phyloP scores from a whole-genome alignment of 2,797 vertebrate species.

The Cryptoblepharus egeriae region DNA sequence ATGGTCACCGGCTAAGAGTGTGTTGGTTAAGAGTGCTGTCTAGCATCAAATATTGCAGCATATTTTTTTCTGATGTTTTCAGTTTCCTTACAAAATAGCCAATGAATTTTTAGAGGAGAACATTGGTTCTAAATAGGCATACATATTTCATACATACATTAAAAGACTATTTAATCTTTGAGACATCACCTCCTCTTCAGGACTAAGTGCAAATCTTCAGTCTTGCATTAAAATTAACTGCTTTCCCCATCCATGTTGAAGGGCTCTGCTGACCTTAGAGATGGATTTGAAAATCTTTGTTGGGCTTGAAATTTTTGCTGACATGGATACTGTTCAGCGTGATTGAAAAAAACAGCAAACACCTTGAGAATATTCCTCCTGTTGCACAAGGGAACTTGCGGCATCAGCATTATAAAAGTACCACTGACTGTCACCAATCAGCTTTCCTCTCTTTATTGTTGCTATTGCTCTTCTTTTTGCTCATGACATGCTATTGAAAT shows the following conservation, averaged over 20 bases:
- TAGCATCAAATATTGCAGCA: background rate
- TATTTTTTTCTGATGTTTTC: background rate
- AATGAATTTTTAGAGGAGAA: too few species aligned
- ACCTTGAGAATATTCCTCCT: background rate
- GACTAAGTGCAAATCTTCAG: background rate
- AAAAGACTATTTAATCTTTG: background rate
- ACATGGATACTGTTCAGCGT: background rate
- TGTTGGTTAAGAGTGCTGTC: too few species aligned
- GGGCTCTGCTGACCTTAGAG: background rate
- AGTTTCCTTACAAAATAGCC: too few species aligned
- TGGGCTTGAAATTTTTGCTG: slow-evolving; percentile 5
- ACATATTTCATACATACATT: background rate
- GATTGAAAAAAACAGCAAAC: slow-evolving; percentile 4
- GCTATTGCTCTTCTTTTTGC: background rate
- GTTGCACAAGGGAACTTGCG: background rate
- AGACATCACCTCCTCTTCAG: background rate
- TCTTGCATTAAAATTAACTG: background rate
- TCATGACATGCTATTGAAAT: background rate
- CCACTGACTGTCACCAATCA: background rate
- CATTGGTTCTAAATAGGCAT: background rate
- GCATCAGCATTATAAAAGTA: background rate
- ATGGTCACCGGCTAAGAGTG: background rate
- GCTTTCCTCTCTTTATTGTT: background rate
- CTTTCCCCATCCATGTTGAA: background rate
- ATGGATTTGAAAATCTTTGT: background rate